Conservation (phyloP, 2,113 vertebrate species). For the Phylloscopus trochiloides region DNA sequence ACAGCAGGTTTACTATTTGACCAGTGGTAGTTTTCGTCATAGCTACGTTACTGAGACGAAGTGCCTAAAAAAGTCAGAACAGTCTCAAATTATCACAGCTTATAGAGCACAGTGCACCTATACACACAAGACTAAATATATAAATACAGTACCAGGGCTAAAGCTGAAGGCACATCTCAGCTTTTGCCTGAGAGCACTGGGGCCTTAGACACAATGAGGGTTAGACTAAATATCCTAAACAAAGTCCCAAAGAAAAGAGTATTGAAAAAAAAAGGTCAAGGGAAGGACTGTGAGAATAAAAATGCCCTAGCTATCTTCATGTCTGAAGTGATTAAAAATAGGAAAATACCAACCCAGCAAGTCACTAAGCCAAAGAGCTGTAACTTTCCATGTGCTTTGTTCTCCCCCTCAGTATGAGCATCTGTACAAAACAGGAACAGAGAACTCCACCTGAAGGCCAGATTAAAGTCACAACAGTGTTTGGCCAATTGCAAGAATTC, state of each 20-base stretch:
- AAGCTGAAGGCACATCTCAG: background rate
- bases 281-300: background rate
- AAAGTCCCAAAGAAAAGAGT: background rate
- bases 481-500: background rate
- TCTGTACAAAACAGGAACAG: background rate
- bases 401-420: background rate
- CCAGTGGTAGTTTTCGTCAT: slow-evolving; percentile 94
- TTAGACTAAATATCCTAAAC: background rate
- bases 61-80: slow-evolving; percentile 74
- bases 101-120: background rate
- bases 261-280: background rate
- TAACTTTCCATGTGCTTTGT: background rate
- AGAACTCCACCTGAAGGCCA: background rate
- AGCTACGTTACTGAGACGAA: slow-evolving; percentile 85
- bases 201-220: background rate
- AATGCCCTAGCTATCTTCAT: background rate
- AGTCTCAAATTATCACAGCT: background rate
- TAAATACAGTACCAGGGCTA: background rate
- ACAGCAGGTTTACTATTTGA: slow-evolving; percentile 95
- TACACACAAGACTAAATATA: background rate
- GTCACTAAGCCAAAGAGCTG: background rate
- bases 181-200: background rate
- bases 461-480: background rate
- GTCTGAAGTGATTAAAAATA: background rate
- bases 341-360: background rate